Base-by-base conservation (phyloP, 2,888 invertebrate genomes). In the Synanthedon formicaeformis region DNA sequence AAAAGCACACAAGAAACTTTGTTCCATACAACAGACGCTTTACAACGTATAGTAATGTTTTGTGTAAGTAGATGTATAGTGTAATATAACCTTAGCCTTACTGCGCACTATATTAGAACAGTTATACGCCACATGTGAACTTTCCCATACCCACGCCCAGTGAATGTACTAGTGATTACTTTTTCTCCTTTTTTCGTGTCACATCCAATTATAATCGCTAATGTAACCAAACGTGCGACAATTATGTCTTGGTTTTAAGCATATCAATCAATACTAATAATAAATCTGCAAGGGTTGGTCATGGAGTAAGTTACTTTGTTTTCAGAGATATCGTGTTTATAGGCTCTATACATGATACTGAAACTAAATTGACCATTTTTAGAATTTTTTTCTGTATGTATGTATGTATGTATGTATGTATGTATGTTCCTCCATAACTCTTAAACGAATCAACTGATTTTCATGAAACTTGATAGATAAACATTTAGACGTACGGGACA, bases 61-160 rank as follows among this genome's bases (percentile, higher is more conserved):
- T 23, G 23, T 23, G 23, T 5, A 23, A 23, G 23, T 23, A 23
- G 23, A 23, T 16, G 12, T 8, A 49, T 49, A 12, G 23, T 49
- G 53, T 53, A 55, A 54, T 56, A 52, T 56, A 54, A 51, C 50
- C 64, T 59, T 58, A 62, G 59, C 61, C 58, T 60, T 52, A 55
- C 65, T 68, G 65, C 69, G 61, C 23, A 50, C 50, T 27, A 60
- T 68, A 69, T 71, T 67, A 67, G 68, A 71, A 78, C 77, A 71
- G 78, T 75, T 76, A 73, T 34, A 34, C 34, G 34, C 67, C 62
- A 86, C 83, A 84, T 88, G 88, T 85, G 88, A 88, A 87, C 77
- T 68, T 87, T 88, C 88, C 77, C 87, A 88, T 81, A 84, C 87
- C 85, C 87, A 87, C 86, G 86, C 72, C 73, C 64, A 63, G 61